Evolutionary conservation across 1,140 invertebrate species (phyloP).

Genomic region (Leptinotarsa undecemlineata): DNA sequence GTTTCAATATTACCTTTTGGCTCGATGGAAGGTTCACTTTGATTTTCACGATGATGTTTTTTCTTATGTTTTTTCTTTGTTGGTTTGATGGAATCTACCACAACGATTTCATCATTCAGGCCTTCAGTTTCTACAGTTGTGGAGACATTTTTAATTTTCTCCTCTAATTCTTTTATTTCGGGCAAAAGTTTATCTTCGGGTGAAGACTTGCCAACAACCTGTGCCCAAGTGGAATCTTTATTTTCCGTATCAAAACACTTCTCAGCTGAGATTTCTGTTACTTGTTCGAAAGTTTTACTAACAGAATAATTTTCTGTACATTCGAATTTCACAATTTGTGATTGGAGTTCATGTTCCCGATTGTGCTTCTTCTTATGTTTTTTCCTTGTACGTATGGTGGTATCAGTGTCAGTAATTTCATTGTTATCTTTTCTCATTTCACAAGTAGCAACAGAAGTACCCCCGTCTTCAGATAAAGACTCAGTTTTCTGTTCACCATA

Average conservation of each 20-base stretch:
- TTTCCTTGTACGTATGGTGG: conserved; percentile 13
- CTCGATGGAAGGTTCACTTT: neutral
- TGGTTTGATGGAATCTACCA: no score
- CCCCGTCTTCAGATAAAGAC: neutral
- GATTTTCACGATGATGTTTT: no score
- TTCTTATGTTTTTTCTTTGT: no score
- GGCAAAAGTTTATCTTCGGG: neutral
- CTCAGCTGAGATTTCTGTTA: neutral
- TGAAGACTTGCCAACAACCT: neutral
- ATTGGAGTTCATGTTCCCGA: neutral
- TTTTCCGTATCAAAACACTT: neutral
- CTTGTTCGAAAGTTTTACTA: neutral
- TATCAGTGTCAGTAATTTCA: neutral
- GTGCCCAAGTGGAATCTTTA: neutral
- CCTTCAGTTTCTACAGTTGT: neutral
- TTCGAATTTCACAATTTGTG: no score
- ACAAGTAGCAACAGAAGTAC: neutral
- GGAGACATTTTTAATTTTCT: neutral
- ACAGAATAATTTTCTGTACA: neutral
- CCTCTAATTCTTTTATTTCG: neutral
- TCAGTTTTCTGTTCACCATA: neutral
- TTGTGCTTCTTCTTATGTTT: conserved; percentile 27
- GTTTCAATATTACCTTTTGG: neutral
- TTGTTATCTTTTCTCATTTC: neutral
- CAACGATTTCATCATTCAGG: neutral